Evolutionary conservation across 2,888 invertebrate genomes (phyloP).

Genomic region (Cantharis rufa): DNA sequence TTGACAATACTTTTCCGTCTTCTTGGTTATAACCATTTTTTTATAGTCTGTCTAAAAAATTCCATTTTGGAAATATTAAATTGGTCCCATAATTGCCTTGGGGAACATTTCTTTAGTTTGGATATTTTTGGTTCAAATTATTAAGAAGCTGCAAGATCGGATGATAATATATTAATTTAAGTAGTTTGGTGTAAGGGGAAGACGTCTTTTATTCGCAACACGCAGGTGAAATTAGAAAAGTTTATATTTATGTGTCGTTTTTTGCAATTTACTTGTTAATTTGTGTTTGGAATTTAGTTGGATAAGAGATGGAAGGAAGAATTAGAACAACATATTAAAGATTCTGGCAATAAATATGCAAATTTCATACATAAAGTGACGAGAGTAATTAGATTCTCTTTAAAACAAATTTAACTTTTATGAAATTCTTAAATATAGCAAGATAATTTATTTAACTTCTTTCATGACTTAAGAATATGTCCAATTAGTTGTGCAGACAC

Average conservation of each 20-base stretch:
- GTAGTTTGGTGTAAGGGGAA: not conserved
- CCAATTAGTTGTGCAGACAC: slow-evolving; percentile 48
- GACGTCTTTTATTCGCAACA: not conserved
- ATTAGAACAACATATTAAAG: not conserved
- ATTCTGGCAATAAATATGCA: not conserved
- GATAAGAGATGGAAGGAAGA: not conserved
- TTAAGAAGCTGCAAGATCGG: not conserved
- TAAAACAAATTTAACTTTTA: not conserved
- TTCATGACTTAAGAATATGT: not conserved
- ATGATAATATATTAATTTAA: not conserved
- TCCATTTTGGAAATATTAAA: not conserved
- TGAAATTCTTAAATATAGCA: not conserved
- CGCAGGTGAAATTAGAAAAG: not conserved
- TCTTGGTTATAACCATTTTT: not conserved
- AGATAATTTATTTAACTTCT: not conserved
- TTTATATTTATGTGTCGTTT: not conserved
- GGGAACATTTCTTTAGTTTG: not conserved
- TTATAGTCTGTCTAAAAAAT: not conserved
- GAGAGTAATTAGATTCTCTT: not conserved
- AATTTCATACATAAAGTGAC: not conserved
- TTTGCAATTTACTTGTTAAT: not conserved
- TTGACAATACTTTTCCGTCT: not conserved
- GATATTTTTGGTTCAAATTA: slow-evolving; percentile 18
- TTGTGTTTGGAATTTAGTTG: not conserved
- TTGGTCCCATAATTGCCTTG: not conserved